Evolutionary conservation across 1,140 invertebrate species (phyloP).

Genomic region (Apis florea): DNA sequence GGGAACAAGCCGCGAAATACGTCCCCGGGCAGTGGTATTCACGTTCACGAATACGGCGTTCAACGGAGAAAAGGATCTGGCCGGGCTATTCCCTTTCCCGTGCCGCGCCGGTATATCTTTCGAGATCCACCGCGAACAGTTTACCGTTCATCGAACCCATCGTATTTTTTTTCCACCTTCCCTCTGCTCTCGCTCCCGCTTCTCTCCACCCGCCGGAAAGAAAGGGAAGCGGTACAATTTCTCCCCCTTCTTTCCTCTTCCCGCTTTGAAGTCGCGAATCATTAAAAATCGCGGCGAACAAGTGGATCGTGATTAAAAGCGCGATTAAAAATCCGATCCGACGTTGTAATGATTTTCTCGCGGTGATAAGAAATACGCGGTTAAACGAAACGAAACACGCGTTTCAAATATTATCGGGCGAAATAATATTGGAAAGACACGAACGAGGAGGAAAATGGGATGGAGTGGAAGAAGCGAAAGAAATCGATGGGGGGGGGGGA

Average conservation of each 20-base stretch:
- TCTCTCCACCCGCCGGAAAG: no score
- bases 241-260: no score
- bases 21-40: constrained; percentile 36
- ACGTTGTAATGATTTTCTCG: no score
- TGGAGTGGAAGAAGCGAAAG: no score
- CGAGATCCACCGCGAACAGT: constrained; percentile 10
- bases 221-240: no score
- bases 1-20: constrained; percentile 46
- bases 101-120: constrained; percentile 22
- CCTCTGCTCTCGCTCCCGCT: background rate
- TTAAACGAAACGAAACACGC: no score
- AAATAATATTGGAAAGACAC: no score
- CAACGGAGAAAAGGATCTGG: constrained; percentile 33
- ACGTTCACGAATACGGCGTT: constrained; percentile 26
- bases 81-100: background rate
- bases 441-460: no score
- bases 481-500: no score
- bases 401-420: no score
- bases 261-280: constrained; percentile 7
- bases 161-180: constrained; percentile 21
- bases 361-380: no score
- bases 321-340: background rate
- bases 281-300: background rate
- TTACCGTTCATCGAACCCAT: background rate
- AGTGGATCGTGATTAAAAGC: background rate